Evolutionary conservation across 2,888 invertebrate species (phyloP), one percentile per base, ranked within the genome.

Genomic region (Platypus cylindrus): DNA sequence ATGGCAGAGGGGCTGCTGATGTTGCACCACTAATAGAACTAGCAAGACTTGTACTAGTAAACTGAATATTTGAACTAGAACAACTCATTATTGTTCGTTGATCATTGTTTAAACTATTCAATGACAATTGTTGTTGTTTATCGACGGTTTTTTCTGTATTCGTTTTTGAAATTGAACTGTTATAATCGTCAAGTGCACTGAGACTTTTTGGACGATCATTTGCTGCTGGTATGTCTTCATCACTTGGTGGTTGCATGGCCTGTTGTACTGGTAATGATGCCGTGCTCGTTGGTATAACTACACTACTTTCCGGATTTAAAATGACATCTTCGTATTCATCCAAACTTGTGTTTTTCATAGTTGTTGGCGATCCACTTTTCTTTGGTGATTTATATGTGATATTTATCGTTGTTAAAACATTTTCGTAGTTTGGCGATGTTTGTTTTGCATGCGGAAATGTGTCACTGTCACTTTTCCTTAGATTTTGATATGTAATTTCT

Each of bases 301-400:
- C 73, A n/a, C n/a, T n/a, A 17, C 67, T 58, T 45, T 58, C 70
- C 32, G 70, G 67, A 0, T 70, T 71, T 31, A 70, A 64, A 9
- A 57, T 60, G 8, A 75, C 65, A 48, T 72, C 72, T 49, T 75
- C 75, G 46, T 75, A 75, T 0, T 72, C 54, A n/a, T n/a, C n/a
- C n/a, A n/a, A n/a, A n/a, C n/a, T n/a, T 2, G 45, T 35, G 7
- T 42, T 48, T 37, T 49, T 55, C 17, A 48, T 32, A 7, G 52
- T 54, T 17, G 55, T 50, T 5, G 49, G 44, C 15, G 54, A 47
- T 1, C 49, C 43, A 20, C 56, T 56, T 50, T 67, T 70, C 2
- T 65, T 67, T 0, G 78, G 78, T 3, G 77, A 76, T 51, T 75
- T 66, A 52, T 78, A 79, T 2, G 75, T 78, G 5, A 79, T 79